Evolutionary conservation across 1,140 invertebrate species (phyloP).

Genomic region (Polypedilum pembai): DNA sequence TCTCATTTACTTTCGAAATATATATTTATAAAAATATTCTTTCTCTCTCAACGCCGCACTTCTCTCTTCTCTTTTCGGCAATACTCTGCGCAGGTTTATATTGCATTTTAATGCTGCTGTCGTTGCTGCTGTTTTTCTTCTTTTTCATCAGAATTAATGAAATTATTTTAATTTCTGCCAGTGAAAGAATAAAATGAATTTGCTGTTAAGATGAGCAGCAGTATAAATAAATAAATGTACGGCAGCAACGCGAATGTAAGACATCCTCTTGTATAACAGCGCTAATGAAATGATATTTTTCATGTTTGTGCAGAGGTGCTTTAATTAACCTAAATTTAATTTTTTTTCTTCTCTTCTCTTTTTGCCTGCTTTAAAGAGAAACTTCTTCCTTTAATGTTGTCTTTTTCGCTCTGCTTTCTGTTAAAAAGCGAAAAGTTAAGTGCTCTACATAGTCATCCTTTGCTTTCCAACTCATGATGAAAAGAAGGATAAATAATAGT

Average conservation of each 20-base stretch:
- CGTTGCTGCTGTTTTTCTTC: background rate
- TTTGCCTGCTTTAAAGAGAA: too few species aligned
- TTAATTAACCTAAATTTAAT: background rate
- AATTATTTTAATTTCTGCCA: background rate
- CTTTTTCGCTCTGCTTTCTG: too few species aligned
- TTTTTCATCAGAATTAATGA: background rate
- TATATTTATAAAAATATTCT: too few species aligned
- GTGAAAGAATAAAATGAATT: background rate
- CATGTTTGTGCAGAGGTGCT: background rate
- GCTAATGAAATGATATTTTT: constrained; percentile 1
- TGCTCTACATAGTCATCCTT: too few species aligned
- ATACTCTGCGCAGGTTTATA: background rate
- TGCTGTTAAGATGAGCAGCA: background rate
- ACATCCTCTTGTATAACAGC: background rate
- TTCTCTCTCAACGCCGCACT: too few species aligned
- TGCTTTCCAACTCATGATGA: too few species aligned
- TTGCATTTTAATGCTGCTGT: constrained; percentile 5
- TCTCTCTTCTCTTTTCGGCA: background rate
- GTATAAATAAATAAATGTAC: background rate
- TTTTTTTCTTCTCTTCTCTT: too few species aligned
- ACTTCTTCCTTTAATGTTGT: too few species aligned
- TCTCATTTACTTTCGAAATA: constrained; percentile 18
- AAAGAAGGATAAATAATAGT: too few species aligned
- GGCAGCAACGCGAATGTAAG: background rate
- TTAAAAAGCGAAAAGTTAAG: too few species aligned